Percentiles rank a stretch among this genome's conserved stretches.
Evolutionary conservation across 1,140 invertebrate genomes (phyloP).

Genomic region (Hyles vespertilio): DNA sequence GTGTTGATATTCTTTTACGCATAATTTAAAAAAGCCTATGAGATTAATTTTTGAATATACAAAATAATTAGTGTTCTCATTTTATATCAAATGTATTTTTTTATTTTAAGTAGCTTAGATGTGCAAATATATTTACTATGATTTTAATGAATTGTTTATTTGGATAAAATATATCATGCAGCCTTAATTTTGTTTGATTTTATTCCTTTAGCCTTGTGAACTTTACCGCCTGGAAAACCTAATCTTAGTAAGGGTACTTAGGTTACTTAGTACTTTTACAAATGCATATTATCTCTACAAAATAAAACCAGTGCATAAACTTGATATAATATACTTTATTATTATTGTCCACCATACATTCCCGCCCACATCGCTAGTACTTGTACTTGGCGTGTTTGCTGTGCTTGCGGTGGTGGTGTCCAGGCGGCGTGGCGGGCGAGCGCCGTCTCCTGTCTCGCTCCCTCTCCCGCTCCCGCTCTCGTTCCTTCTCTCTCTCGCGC

Average conservation of each 20-base stretch:
- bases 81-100: conserved; percentile 2
- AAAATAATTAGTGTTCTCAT: too few relatives aligned
- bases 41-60: too few relatives aligned
- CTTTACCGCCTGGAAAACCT: too few relatives aligned
- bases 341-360: too few relatives aligned
- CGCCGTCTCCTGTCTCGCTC: conserved; percentile 51
- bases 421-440: conserved; percentile 54
- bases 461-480: conserved; percentile 41
- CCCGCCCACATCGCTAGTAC: conserved; percentile 32
- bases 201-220: not conserved
- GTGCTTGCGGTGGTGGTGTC: conserved; percentile 54
- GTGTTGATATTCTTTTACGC: too few relatives aligned
- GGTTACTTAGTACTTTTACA: too few relatives aligned
- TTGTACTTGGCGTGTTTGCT: conserved; percentile 61
- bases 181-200: not conserved
- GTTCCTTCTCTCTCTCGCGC: conserved; percentile 37
- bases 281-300: too few relatives aligned
- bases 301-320: too few relatives aligned
- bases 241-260: too few relatives aligned
- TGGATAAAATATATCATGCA: conserved; percentile 6
- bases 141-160: conserved; percentile 8
- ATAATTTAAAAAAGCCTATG: too few relatives aligned
- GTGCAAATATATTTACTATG: conserved; percentile 5
- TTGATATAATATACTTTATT: too few relatives aligned
- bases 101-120: conserved; percentile 1